Evolutionary conservation across 2,888 invertebrate species (phyloP), one percentile per base, ranked within the genome.

Genomic region (Stenurella melanura): DNA sequence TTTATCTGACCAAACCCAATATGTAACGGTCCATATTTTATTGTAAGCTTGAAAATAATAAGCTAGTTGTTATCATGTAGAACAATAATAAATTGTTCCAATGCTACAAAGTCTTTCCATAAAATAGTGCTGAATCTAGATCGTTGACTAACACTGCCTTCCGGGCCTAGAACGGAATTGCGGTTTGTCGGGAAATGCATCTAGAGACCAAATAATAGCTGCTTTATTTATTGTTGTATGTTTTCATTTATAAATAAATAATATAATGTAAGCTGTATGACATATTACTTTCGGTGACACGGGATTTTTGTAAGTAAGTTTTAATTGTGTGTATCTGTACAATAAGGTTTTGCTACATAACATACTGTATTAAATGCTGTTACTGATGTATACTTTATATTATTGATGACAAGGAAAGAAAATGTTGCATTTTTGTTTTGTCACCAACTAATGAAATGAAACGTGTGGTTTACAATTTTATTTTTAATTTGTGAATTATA

Each of bases 31-130:
- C 58, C 68, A 58, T 50, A 73, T 64, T 66, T 57, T 70, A 72
- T 58, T 71, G 64, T 75, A 63, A 67, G 50, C 54, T 67, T 66
- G 17, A 42, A 73, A 66, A 73, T 73, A 57, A 73, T 64, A 66
- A 73, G 58, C 38, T 61, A 74, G 72, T 60, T 42, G 63, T 79
- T 71, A 78, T 75, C 57, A 73, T 74, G 61, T 78, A 80, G 81
- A 78, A 80, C 75, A 79, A 80, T 80, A 66, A 64, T 74, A 66
- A 72, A 79, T 81, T 79, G 83, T 80, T 82, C 80, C 18, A 75
- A 85, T 85, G 86, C 88, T 88, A 88, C 88, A 84, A 85, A 85
- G 88, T 88, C 88, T 88, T 88, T 88, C 88, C 84, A 86, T 84
- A 84, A 83, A 84, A 85, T 85, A 79, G 83, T 80, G 77, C 79